phyloP scores from a whole-genome alignment of 1,140 invertebrate species.

The Drosophila pallidifrons region DNA sequence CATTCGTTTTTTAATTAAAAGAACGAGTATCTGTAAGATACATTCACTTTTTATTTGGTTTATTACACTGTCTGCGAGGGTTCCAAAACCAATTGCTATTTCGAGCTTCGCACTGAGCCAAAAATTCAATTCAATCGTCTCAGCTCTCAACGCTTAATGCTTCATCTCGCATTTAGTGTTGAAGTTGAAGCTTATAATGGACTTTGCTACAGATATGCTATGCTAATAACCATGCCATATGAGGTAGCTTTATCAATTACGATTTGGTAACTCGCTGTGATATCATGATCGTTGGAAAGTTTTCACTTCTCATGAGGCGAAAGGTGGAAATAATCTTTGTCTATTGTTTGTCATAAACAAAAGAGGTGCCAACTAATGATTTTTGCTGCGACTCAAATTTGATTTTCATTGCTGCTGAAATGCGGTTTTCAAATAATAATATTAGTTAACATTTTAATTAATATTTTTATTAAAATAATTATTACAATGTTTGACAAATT shows the following conservation, averaged over 20 bases:
- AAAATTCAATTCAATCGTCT: neutral
- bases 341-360: neutral
- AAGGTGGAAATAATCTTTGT: neutral
- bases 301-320: neutral
- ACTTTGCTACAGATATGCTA: slow-evolving; percentile 14
- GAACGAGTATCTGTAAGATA: slow-evolving; percentile 55
- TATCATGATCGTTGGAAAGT: slow-evolving; percentile 1
- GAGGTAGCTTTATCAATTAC: slow-evolving; percentile 13
- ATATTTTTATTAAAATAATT: no score
- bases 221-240: slow-evolving; percentile 24
- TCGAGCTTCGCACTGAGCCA: slow-evolving; percentile 8
- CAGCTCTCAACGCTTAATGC: neutral
- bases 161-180: neutral
- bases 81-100: slow-evolving; percentile 7
- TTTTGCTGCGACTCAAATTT: no score
- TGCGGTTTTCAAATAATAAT: no score
- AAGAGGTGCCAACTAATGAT: neutral
- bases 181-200: slow-evolving; percentile 17
- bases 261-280: slow-evolving; percentile 5
- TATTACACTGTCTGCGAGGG: slow-evolving; percentile 35
- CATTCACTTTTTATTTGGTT: slow-evolving; percentile 60
- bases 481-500: no score
- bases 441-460: no score
- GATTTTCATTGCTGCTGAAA: no score
- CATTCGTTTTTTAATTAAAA: slow-evolving; percentile 45